Percentiles rank a stretch among this genome's conserved stretches.
Conservation (phyloP, 2,888 invertebrate genomes). For the Formica aserva region DNA sequence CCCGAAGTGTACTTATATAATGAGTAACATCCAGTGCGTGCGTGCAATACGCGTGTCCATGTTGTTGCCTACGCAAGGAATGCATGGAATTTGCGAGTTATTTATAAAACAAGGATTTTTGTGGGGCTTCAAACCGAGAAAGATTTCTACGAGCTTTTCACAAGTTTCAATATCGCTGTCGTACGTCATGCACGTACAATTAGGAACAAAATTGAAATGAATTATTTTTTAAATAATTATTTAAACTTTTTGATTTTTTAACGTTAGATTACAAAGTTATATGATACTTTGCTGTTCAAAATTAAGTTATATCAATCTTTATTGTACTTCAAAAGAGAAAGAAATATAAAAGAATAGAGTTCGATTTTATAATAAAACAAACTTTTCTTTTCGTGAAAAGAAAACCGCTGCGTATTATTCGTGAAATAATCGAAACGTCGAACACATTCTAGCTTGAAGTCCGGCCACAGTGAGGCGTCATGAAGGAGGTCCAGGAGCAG, state of each 20-base stretch:
- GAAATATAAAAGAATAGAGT: neutral
- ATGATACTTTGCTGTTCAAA: neutral
- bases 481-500: conserved; percentile 80
- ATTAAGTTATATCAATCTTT: neutral
- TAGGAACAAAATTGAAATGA: neutral
- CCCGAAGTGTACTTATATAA: conserved; percentile 13
- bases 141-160: neutral
- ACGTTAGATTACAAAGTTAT: neutral
- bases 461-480: conserved; percentile 49
- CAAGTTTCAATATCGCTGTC: neutral
- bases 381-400: neutral
- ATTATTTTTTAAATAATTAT: neutral
- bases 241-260: neutral
- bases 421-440: neutral
- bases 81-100: conserved; percentile 13
- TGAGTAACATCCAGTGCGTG: neutral
- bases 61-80: neutral
- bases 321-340: neutral
- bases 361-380: neutral
- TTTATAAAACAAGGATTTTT: conserved; percentile 38
- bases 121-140: neutral
- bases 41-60: conserved; percentile 15
- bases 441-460: conserved; percentile 27
- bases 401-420: neutral
- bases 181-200: neutral